phyloP scores from a whole-genome alignment of 92 coral and sea anemone genomes.

The Muricea muricata region DNA sequence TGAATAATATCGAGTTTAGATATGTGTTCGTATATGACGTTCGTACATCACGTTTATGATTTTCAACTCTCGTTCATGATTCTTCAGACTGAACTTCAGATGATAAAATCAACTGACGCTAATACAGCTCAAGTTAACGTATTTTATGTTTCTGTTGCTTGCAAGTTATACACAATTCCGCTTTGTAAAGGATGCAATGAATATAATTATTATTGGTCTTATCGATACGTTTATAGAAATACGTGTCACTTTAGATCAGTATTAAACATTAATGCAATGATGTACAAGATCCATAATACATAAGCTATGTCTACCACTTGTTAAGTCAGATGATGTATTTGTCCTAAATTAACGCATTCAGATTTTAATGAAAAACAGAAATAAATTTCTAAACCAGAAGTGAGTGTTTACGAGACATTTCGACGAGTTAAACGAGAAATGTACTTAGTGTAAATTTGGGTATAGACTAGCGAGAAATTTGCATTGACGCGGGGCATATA shows the following conservation, averaged over 20 bases:
- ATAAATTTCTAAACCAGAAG: too few species aligned
- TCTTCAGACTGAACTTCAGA: too few species aligned
- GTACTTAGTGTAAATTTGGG: too few species aligned
- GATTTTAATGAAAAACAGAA: neutral
- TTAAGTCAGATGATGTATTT: neutral
- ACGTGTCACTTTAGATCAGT: neutral
- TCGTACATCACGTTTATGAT: neutral
- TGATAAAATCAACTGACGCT: too few species aligned
- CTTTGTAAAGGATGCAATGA: neutral
- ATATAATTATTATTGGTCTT: neutral
- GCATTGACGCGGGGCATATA: too few species aligned
- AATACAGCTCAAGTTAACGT: too few species aligned
- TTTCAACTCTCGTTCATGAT: neutral
- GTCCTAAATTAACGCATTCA: neutral
- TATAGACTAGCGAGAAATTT: too few species aligned
- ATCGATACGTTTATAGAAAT: neutral
- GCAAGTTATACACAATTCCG: too few species aligned
- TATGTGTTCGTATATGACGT: neutral
- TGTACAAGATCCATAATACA: conserved; percentile 1
- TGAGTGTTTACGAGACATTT: too few species aligned
- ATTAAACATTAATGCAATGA: neutral
- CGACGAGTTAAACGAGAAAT: too few species aligned
- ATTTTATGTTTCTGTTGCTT: too few species aligned
- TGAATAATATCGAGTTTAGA: neutral
- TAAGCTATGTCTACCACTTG: neutral